phyloP scores from a whole-genome alignment of 2,888 invertebrate species.

The Yponomeuta sedellus region DNA sequence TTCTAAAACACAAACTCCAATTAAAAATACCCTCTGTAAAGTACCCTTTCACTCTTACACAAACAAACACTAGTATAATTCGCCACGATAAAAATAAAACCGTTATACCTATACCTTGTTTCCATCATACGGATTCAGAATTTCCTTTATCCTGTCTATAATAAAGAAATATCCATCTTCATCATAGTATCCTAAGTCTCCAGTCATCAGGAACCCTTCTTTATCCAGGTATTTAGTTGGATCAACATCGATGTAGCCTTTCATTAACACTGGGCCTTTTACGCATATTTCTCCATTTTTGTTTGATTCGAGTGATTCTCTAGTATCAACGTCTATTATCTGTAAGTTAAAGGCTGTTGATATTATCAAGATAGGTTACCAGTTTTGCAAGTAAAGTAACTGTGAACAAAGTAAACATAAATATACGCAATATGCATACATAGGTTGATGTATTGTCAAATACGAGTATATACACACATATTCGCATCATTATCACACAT shows the following conservation, averaged over 20 bases:
- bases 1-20: too few species aligned
- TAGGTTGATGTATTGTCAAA: too few species aligned
- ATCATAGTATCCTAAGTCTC: slow-evolving; percentile 54
- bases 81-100: background rate
- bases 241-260: slow-evolving; percentile 44
- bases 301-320: slow-evolving; percentile 39
- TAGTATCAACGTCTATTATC: slow-evolving; percentile 53
- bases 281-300: slow-evolving; percentile 50
- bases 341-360: slow-evolving; percentile 24
- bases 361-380: background rate
- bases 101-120: slow-evolving; percentile 38
- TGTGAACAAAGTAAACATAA: too few species aligned
- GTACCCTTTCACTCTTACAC: too few species aligned
- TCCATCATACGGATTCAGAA: slow-evolving; percentile 39
- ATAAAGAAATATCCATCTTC: slow-evolving; percentile 49
- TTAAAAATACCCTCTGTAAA: too few species aligned
- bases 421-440: too few species aligned
- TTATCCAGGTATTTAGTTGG: slow-evolving; percentile 45
- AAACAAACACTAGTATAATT: too few species aligned
- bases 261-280: slow-evolving; percentile 47
- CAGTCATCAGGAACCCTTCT: slow-evolving; percentile 49
- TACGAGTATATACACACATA: too few species aligned
- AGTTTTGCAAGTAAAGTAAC: background rate
- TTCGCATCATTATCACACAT: too few species aligned
- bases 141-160: slow-evolving; percentile 48